Conservation (phyloP, 2,113 vertebrate species). For the Syngnathus scovelli region DNA sequence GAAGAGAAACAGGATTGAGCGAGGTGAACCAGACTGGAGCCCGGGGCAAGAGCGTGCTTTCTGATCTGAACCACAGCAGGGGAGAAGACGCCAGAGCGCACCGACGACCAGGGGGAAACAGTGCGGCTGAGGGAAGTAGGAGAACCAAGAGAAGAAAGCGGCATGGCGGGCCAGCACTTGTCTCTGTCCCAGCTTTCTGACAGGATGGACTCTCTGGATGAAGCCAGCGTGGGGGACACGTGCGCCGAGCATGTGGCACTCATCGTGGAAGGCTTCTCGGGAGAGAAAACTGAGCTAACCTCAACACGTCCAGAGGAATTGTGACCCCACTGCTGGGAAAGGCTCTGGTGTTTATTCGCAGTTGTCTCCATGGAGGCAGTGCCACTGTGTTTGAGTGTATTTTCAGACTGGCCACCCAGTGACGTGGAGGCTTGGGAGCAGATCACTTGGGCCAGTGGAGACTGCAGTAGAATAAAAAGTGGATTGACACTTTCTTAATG, state of each 20-base stretch:
- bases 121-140: slow-evolving; percentile 55
- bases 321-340: slow-evolving; percentile 41
- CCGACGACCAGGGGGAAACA: slow-evolving; percentile 62
- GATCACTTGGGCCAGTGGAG: slow-evolving; percentile 25
- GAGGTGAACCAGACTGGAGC: slow-evolving; percentile 74
- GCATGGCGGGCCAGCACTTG: slow-evolving; percentile 42
- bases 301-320: slow-evolving; percentile 36
- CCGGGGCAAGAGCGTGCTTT: slow-evolving; percentile 77
- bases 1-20: slow-evolving; percentile 72
- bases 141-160: slow-evolving; percentile 43
- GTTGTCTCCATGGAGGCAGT: slow-evolving; percentile 51
- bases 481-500: background rate
- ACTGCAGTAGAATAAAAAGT: slow-evolving; percentile 46
- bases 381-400: slow-evolving; percentile 28
- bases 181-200: slow-evolving; percentile 60
- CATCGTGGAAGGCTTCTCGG: slow-evolving; percentile 31
- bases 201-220: slow-evolving; percentile 70
- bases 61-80: slow-evolving; percentile 75
- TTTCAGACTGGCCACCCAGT: slow-evolving; percentile 41
- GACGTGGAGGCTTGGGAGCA: slow-evolving; percentile 20
- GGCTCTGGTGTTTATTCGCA: slow-evolving; percentile 49
- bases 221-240: slow-evolving; percentile 57
- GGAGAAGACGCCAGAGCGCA: slow-evolving; percentile 66
- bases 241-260: slow-evolving; percentile 56
- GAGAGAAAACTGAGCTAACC: slow-evolving; percentile 52